Evolutionary conservation across 2,888 invertebrate species (phyloP), one percentile per base, ranked within the genome.

Genomic region (Ptilodon capucinus): DNA sequence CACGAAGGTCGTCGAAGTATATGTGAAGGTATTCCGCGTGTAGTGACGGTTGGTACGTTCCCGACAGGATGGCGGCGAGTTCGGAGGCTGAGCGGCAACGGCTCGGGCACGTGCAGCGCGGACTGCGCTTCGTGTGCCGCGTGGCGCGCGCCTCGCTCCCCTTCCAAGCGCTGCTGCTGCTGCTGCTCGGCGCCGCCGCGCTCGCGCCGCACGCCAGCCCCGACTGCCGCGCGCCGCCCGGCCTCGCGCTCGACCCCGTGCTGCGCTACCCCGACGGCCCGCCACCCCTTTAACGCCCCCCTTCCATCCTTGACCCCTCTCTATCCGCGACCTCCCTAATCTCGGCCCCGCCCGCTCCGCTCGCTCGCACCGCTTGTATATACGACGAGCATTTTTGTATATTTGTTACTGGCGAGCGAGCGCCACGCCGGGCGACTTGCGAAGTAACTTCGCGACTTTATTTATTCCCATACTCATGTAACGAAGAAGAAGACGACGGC

Each of bases 101-200:
- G 11, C 59, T 89, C 52, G 70, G 77, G 11, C 71, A 86, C 8
- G 92, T 97, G 74, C 82, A 76, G 52, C 94, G 95, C 71, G 95
- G 97, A 48, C 95, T 95, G 70, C 94, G 95, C 59, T 97, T 97
- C 93, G 93, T 98, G 81, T 95, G 96, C 67, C 95, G 98, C 74
- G 98, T 98, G 65, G 94, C 98, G 60, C 93, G 97, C 78, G 96
- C 97, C 45, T 97, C 98, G 17, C 92, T 98, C 62, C 98, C 98
- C 44, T 96, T 99, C 81, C 98, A 99, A 91, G 97, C 98, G 54
- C 91, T 99, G 71, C 95, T 99, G 92, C 93, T 99, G 69, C 92
- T 99, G 54, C 93, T 99, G 70, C 93, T 99, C 74, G 98, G 98
- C 49, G 96, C 97, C 51, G 98, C 98, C 43, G 96, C 98, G 44